These are phyloP conservation scores for Seira sanloemensis DNA, from an alignment of 2,888 invertebrate species.

Conservation along the genomic window DNA sequence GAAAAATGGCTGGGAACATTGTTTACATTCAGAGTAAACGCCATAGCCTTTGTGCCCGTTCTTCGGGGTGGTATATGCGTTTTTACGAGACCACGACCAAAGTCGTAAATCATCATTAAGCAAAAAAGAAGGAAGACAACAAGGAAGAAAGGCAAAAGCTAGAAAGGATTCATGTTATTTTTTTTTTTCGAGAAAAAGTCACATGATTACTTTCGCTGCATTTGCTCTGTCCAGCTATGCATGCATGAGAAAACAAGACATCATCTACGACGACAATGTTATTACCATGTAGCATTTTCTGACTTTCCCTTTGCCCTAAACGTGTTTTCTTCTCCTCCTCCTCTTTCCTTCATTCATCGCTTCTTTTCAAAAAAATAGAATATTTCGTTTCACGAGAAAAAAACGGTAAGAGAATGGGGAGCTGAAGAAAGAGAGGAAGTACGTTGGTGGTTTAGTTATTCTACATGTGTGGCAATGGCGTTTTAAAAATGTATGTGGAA, in stretches of 20 bases:
- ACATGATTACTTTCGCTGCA: conserved; percentile 57
- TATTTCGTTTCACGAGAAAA: not conserved
- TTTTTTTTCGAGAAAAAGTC: conserved; percentile 18
- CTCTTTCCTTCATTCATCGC: conserved; percentile 13
- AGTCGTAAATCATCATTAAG: conserved; percentile 61
- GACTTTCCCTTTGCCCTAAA: not conserved
- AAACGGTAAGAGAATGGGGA: not conserved
- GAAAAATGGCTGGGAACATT: too few species aligned
- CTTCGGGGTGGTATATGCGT: too few species aligned
- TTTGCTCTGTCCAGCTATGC: conserved; percentile 20
- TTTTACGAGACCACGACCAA: not conserved
- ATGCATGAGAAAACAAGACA: conserved; percentile 11
- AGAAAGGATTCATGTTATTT: not conserved
- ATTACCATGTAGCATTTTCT: not conserved
- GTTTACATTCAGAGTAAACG: too few species aligned
- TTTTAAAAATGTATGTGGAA: conserved; percentile 8
- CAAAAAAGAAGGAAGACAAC: conserved; percentile 9
- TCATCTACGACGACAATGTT: conserved; percentile 11
- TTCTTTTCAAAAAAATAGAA: not conserved
- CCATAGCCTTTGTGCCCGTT: too few species aligned
- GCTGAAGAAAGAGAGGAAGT: conserved; percentile 10
- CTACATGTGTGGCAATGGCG: not conserved
- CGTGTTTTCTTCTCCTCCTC: not conserved
- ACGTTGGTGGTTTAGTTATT: conserved; percentile 1
- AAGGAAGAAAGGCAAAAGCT: not conserved